Percentiles rank a stretch among this genome's conserved stretches.
Evolutionary conservation across 2,113 vertebrate genomes (phyloP).

Genomic region (Rhadina sibilatrix): DNA sequence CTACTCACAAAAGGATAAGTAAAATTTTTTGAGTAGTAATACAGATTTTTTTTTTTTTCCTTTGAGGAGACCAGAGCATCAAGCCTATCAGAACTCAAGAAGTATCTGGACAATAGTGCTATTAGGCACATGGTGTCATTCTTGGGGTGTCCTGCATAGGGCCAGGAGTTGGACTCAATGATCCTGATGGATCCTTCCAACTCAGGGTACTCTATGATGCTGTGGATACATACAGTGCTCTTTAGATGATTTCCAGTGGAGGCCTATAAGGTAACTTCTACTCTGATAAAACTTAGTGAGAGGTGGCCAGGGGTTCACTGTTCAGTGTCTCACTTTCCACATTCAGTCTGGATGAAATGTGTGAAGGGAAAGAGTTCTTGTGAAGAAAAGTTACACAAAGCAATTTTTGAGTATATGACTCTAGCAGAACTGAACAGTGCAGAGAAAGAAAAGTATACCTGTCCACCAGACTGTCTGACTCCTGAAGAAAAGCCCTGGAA

Average conservation of each 20-base stretch:
- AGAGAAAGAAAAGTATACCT: not conserved
- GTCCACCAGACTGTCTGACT: slow-evolving; percentile 34
- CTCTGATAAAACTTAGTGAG: not conserved
- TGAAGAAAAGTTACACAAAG: not conserved
- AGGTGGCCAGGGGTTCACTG: not conserved
- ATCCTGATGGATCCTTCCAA: not conserved
- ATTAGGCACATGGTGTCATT: not conserved
- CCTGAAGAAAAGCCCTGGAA: slow-evolving; percentile 36
- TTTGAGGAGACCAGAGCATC: not conserved
- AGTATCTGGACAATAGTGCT: not conserved
- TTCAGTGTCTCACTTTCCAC: not conserved
- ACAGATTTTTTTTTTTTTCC: not conserved
- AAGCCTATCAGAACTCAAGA: not conserved
- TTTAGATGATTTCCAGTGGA: not conserved
- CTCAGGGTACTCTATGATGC: not conserved
- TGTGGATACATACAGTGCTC: not conserved
- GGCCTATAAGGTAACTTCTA: not conserved
- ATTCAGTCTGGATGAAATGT: not conserved
- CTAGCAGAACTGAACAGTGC: not conserved
- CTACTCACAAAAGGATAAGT: not conserved
- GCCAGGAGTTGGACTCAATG: not conserved
- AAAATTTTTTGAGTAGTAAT: not conserved
- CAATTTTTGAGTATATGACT: not conserved
- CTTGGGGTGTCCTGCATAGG: not conserved
- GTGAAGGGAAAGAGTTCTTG: not conserved